Percentiles rank a stretch among this genome's conserved stretches.
Conservation (phyloP, 2,888 invertebrate genomes). For the Tholera decimalis region DNA sequence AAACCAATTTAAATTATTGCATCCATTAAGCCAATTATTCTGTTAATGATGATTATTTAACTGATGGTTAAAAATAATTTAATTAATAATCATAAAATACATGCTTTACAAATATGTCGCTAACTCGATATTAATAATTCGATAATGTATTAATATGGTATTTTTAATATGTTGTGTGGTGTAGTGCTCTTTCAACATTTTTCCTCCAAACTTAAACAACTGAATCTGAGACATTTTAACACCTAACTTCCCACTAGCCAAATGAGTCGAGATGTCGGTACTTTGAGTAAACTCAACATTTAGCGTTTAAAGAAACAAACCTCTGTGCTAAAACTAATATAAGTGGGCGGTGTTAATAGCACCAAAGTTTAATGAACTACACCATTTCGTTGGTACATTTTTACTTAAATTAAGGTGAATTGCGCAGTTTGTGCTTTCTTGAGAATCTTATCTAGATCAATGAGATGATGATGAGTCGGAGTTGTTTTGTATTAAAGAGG, state of each 20-base stretch:
- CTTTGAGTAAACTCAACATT: slow-evolving; percentile 52
- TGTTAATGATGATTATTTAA: too few relatives aligned
- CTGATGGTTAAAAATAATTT: too few relatives aligned
- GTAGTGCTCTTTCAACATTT: background rate
- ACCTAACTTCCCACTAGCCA: slow-evolving; percentile 18
- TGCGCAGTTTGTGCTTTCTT: slow-evolving; percentile 30
- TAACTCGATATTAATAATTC: too few relatives aligned
- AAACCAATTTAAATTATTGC: too few relatives aligned
- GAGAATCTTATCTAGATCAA: slow-evolving; percentile 37
- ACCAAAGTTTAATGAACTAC: slow-evolving; percentile 61
- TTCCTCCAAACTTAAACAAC: background rate
- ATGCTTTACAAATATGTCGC: too few relatives aligned
- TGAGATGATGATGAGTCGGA: slow-evolving; percentile 38
- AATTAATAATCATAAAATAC: too few relatives aligned
- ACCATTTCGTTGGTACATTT: slow-evolving; percentile 28
- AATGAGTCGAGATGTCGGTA: slow-evolving; percentile 58
- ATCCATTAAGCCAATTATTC: too few relatives aligned
- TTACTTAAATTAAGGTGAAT: slow-evolving; percentile 41
- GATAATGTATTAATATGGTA: too few relatives aligned
- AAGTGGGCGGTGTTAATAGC: slow-evolving; percentile 72
- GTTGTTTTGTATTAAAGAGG: background rate
- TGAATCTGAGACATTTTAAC: slow-evolving; percentile 10
- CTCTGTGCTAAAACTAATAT: slow-evolving; percentile 66
- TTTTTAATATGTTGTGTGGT: too few relatives aligned
- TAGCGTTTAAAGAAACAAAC: slow-evolving; percentile 55